Base-by-base conservation (phyloP, 2,888 invertebrate species). In the Drosophila percnosoma region DNA sequence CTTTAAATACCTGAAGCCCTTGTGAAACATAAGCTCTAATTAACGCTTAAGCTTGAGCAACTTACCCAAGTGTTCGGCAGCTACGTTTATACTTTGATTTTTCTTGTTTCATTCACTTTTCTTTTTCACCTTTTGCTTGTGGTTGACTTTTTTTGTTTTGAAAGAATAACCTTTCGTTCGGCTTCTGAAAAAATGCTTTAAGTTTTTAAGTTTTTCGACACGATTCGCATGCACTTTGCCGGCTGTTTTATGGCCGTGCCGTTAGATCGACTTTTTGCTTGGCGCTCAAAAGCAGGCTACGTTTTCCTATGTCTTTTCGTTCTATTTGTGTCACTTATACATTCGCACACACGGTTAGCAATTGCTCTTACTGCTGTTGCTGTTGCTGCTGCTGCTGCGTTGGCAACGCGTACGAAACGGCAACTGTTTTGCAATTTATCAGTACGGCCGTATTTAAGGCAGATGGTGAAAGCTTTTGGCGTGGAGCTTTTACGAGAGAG, bases 341-440 rank as follows among this genome's bases (percentile, higher is more conserved):
- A 21, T 31, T 31, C 65, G 38, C 29, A 54, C 7, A 62, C 53
- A 72, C 64, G 36, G 65, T 31, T 34, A 48, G n/a, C 52, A 40
- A 11, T 31, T 70, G n/a, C 24, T 54, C 38, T 10, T 33, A 15
- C 21, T 52, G 21, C 21, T 52, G 27, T 51, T 53, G 48, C 24
- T 38, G 29, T 13, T 58, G 33, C 36, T 65, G 65, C 51, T 63
- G 40, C 53, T 64, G 75, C 71, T 82, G 73, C 54, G 68, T 68
- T 75, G 64, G 74, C 76, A 74, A 79, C 86, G 80, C 88, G 88
- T 83, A 63, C 81, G 79, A 60, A 81, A 85, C 90, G 89, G 83
- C 79, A 83, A 87, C 86, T 87, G 90, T 52, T 71, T 58, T 83
- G 54, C 31, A 51, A 79, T 87, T 75, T 71, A 83, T 83, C 84